These are phyloP conservation scores for Oophaga pumilio DNA, from an alignment of 2,113 vertebrate species.

Conservation along the genomic window DNA sequence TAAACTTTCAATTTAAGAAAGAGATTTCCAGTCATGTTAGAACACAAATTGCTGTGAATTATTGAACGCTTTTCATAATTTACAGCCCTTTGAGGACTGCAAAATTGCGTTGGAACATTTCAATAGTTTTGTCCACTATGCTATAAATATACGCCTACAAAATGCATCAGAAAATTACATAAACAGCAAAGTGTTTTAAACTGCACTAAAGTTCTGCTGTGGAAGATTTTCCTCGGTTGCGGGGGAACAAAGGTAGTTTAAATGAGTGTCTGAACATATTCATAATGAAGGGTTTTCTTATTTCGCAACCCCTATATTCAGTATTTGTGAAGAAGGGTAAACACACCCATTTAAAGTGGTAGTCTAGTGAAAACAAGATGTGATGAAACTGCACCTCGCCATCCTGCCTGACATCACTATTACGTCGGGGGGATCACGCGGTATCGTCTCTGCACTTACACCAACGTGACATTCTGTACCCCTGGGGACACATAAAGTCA, in stretches of 20 bases:
- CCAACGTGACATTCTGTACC: too few species aligned
- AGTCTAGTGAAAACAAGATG: too few species aligned
- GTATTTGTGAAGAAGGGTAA: too few species aligned
- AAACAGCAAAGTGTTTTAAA: neutral
- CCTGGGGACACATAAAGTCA: too few species aligned
- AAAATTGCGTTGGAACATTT: conserved; percentile 3
- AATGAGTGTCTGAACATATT: neutral
- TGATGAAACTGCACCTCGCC: too few species aligned
- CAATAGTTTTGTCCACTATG: neutral
- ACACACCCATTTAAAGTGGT: too few species aligned
- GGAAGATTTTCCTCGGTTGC: neutral
- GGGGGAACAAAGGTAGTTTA: neutral
- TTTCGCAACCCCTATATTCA: too few species aligned
- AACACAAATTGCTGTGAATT: neutral
- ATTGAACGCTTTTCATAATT: neutral
- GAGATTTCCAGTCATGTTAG: neutral
- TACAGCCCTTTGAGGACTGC: conserved; percentile 5
- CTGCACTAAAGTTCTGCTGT: neutral
- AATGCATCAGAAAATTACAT: neutral
- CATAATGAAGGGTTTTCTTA: too few species aligned
- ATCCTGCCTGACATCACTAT: too few species aligned
- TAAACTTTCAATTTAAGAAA: neutral
- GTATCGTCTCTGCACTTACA: too few species aligned
- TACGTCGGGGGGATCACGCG: too few species aligned
- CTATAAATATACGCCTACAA: neutral